Evolutionary conservation across 2,113 vertebrate species (phyloP).

Genomic region (Spheniscus mendiculus): DNA sequence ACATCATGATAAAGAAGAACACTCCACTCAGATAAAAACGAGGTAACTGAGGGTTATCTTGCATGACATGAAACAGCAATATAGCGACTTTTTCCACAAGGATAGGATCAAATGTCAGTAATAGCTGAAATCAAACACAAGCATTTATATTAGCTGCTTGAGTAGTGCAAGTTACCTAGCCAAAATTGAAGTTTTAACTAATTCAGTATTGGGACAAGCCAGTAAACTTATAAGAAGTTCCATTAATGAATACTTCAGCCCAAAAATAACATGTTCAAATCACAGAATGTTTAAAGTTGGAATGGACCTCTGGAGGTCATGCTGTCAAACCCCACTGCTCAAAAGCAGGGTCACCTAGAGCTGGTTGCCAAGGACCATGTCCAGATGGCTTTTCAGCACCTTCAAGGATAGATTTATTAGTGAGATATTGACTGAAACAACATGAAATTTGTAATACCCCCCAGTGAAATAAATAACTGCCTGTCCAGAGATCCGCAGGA

Average conservation of each 20-base stretch:
- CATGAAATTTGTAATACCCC: neutral
- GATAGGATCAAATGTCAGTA: constrained; percentile 98
- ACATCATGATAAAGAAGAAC: constrained; percentile 99
- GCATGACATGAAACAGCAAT: constrained; percentile 90
- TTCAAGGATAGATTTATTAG: neutral
- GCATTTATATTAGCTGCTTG: neutral
- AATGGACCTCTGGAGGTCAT: neutral
- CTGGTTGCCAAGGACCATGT: neutral
- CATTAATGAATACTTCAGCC: neutral
- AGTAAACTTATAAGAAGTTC: neutral
- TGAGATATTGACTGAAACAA: neutral
- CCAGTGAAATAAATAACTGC: neutral
- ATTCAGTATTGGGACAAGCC: neutral
- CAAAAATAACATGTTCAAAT: neutral
- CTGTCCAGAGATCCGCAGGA: neutral
- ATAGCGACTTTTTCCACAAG: constrained; percentile 98
- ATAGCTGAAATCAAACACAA: constrained; percentile 78
- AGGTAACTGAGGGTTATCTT: constrained; percentile 97
- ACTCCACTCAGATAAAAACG: constrained; percentile 95
- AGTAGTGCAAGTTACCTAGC: neutral
- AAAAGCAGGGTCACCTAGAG: neutral
- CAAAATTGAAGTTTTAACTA: neutral
- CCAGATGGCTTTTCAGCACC: neutral
- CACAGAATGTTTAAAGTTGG: neutral
- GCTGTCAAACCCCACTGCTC: fast-evolving